Evolutionary conservation across 2,888 invertebrate genomes (phyloP), one percentile per base, ranked within the genome.

Genomic region (Aricia artaxerxes): DNA sequence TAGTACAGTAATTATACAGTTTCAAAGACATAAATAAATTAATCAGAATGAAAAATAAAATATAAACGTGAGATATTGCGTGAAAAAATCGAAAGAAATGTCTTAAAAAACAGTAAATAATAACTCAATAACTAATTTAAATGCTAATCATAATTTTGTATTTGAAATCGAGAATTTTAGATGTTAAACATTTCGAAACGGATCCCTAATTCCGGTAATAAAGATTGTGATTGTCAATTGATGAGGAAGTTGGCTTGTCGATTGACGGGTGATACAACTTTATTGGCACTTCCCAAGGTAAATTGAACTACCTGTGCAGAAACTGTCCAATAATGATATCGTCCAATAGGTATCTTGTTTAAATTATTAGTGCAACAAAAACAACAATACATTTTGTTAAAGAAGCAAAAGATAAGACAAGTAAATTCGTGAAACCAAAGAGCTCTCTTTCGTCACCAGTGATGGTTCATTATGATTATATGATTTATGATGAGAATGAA

Each of bases 201-300:
- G 24, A 76, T 53, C 76, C 31, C 76, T 76, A 76, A 57, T 35
- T 57, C 38, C 57, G 49, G 31, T 76, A 76, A 76, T 76, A 53
- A 76, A 76, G 76, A 76, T 76, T 7, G 73, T n/a, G 44, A 73
- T 44, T 44, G 73, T 73, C 73, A 44, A 73, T 73, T 24, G 76
- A 76, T 5, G 24, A 57, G 76, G 76, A 76, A 76, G 4, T 76
- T 76, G 57, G 76, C 76, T 11, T 24, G 31, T 6, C 16, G 31
- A 53, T 76, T 16, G 53, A 76, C 53, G 76, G 13, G 16, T 57
- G 76, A 76, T 76, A 76, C 76, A 76, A 57, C 76, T 76, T 35
- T 76, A 76, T 76, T 76, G 76, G 76, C 76, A 76, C 53, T 35
- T 76, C 35, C 3, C 76, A 76, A 76, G 53, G 76, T 35, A 69